Evolutionary conservation across 2,113 vertebrate species (phyloP), one percentile per base, ranked within the genome.

Genomic region (Gobiocypris rarus): DNA sequence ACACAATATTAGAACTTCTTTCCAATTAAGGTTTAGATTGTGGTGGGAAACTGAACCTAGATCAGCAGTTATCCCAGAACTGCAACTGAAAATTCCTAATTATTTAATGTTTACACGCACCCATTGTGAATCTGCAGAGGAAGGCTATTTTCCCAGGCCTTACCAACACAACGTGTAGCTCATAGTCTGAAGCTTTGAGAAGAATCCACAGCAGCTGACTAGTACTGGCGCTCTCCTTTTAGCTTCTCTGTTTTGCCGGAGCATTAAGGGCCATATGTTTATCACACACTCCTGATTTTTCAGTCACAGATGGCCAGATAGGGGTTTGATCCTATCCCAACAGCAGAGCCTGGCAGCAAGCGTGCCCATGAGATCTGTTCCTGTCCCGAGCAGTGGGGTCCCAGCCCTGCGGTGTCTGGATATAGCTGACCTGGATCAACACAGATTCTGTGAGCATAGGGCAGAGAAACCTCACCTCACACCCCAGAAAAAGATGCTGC

Each of bases 221-320:
- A 41, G n/a, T 45, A 28, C 15, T 28, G 7, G 28, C 31, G 14
- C 58, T 45, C 43, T 80, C 26, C 24, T 80, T 79, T 67, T 17
- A 80, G 38, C 19, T 50, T 24, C 28, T 83, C 82, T 75, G 58
- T 58, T 54, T 61, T 77, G 45, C 74, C 13, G 63, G 59, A 67
- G 69, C 22, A 63, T 81, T 58, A 78, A 52, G 38, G 28, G 69
- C 58, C 81, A 85, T 78, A 61, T 85, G 59, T 52, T 74, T 65
- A 70, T 80, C 52, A 80, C 54, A 73, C 50, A 58, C 59, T 77
- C 82, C 24, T 56, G 38, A 54, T 81, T 65, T 43, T 75, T 24
- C n/a, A 50, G 67, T 52, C 19, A 75, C 87, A 87, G 86, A 85
- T 87, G 85, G 87, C 61, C 82, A 70, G 84, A 83, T 82, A 54